Conservation (phyloP, 2,113 vertebrate species). For the Chloropsis cyanopogon region DNA sequence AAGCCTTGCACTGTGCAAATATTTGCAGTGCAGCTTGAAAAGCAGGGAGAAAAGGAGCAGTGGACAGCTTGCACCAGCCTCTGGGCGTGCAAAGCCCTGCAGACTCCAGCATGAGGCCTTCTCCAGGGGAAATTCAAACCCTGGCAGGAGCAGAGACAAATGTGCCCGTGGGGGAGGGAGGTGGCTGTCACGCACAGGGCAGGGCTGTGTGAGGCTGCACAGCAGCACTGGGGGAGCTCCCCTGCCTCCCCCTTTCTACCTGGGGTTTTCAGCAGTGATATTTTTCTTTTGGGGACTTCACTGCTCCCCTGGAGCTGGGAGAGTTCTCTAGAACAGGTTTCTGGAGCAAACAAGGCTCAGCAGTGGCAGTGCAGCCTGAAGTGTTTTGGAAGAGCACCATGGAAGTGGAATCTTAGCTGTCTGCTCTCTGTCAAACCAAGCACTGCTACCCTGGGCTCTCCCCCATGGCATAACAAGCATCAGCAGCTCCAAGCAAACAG, state of each 20-base stretch:
- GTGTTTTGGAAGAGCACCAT: background rate
- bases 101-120: background rate
- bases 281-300: background rate
- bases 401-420: background rate
- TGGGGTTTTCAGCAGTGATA: background rate
- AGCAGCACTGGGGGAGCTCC: background rate
- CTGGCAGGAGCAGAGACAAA: background rate
- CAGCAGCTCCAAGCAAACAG: background rate
- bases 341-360: background rate
- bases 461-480: background rate
- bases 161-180: background rate
- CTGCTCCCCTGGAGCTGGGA: background rate
- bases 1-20: constrained; percentile 4
- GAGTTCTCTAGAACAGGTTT: background rate
- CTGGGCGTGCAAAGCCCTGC: background rate
- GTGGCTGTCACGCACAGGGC: background rate
- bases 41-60: background rate
- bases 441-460: background rate
- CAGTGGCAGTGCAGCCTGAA: background rate
- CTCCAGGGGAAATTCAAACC: background rate
- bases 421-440: constrained; percentile 16
- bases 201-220: background rate
- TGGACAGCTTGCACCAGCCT: background rate
- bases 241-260: background rate
- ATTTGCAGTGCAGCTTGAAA: constrained; percentile 38